Base-by-base conservation (phyloP, 2,888 invertebrate genomes). In the Rhopalosiphum nymphaeae region DNA sequence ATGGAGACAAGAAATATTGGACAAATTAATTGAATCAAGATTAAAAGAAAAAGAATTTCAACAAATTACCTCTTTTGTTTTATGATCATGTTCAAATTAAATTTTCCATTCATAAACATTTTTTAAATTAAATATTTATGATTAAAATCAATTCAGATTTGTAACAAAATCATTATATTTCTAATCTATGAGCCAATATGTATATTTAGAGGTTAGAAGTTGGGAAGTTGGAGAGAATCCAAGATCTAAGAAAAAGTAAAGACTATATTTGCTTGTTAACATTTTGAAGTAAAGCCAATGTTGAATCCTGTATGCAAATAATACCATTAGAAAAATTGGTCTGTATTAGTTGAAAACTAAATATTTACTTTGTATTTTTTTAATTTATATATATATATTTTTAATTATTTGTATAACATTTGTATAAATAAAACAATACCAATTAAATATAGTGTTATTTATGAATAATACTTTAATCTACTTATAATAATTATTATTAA, bases 1-100 rank as follows among this genome's bases (percentile, higher is more conserved):
- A 85, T 93, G 93, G 93, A 93, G 93, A 25, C 85, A 26, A 85
- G 85, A 89, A 90, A 93, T 93, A 85, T 85, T 93, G 67, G 93
- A 90, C 36, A 85, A 84, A 85, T 85, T 93, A 57, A 61, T 85
- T 2, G 36, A 61, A 46, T 90, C 90, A 44, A 90, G 89, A 57
- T 57, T 90, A 49, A 89, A 56, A 36, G 93, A 93, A 93, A 89
- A 89, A 36, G 36, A 89, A 85, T 90, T 85, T 90, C 84, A 89
- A 61, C 56, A 85, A 85, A 46, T 85, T 0, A 21, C 57, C 1
- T n/a, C 88, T 56, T 88, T 53, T 42, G 49, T 49, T 61, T 67
- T 91, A 57, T 56, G 85, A 53, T 78, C 0, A 56, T 57, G 26
- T 2, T 57, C 42, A n/a, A 53, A 88, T n/a, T 9, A 2, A 53